A percentile compares a stretch with the other conserved stretches of the same genome.
Evolutionary conservation across 2,888 invertebrate species (phyloP).

Genomic region (Drosophila lutescens): DNA sequence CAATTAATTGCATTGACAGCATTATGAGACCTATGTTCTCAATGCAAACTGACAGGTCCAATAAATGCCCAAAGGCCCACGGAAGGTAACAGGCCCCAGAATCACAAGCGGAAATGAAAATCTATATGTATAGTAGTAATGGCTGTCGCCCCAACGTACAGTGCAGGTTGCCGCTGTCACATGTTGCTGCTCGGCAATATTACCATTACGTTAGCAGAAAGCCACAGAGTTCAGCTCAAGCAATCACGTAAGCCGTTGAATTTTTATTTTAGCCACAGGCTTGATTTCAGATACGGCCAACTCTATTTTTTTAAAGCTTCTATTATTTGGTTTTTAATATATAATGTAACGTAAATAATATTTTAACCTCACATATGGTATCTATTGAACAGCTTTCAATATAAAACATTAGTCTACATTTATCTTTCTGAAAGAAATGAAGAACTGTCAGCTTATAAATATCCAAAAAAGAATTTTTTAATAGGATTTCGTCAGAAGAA

Average conservation of each 20-base stretch:
- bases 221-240: constrained; percentile 61
- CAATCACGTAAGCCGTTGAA: constrained; percentile 58
- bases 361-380: no score
- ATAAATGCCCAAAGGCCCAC: constrained; percentile 53
- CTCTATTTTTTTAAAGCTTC: background rate
- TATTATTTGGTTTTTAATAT: background rate
- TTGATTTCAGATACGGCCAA: background rate
- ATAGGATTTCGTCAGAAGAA: no score
- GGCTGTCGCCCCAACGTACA: constrained; percentile 22
- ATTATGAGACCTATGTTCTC: constrained; percentile 73
- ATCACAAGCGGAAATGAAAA: constrained; percentile 3
- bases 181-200: constrained; percentile 55
- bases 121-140: background rate
- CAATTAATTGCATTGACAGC: constrained; percentile 79
- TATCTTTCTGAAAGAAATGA: no score
- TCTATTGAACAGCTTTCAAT: no score
- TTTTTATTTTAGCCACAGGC: constrained; percentile 1
- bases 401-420: no score
- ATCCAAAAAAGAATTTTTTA: no score
- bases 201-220: constrained; percentile 72
- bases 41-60: constrained; percentile 72
- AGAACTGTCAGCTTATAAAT: no score
- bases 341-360: background rate
- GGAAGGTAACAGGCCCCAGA: constrained; percentile 11
- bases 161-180: constrained; percentile 28